Evolutionary conservation across 2,113 vertebrate species (phyloP), one percentile per base, ranked within the genome.

Genomic region (Dascyllus trimaculatus): DNA sequence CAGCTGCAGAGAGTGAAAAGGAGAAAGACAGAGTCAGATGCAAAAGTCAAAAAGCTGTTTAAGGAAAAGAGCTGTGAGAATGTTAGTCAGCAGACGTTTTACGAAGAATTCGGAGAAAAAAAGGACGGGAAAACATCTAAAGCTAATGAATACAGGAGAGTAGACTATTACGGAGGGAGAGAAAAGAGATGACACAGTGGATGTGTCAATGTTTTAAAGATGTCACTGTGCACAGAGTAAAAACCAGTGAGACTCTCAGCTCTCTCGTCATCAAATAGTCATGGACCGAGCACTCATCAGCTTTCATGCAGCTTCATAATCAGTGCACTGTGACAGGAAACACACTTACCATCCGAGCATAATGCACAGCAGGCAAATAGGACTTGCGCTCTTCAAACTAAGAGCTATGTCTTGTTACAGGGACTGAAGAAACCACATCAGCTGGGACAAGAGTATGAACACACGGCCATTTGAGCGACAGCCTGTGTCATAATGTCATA

Each of bases 391-490:
- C 56, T 74, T 68, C 60, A 71, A 84, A 79, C 61, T 76, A 51
- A 80, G 61, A 87, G 79, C 60, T 59, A 56, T 75, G 83, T 85
- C 76, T 78, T 63, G 80, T 85, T 78, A 49, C 24, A 71, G 82
- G 45, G 62, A 80, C 53, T 11, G 38, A 35, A 62, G 24, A 80
- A 82, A 38, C 45, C 21, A 78, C 38, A 25, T 72, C 61, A 14
- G 51, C n/a, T 24, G 57, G 24, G 71, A 85, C 43, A 54, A 49
- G 49, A 68, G 62, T 57, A 51, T n/a, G 76, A 19, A 67, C 24
- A 62, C 22, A 67, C 24, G 67, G 32, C 49, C 70, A 22, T 6
- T n/a, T 8, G 58, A 75, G 26, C 15, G 78, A 68, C 77, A 61
- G 63, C 61, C 64, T 59, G 68, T 43, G 4, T 56, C 5, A 19